phyloP scores from a whole-genome alignment of 2,888 invertebrate species.

The Incurvaria masculella region DNA sequence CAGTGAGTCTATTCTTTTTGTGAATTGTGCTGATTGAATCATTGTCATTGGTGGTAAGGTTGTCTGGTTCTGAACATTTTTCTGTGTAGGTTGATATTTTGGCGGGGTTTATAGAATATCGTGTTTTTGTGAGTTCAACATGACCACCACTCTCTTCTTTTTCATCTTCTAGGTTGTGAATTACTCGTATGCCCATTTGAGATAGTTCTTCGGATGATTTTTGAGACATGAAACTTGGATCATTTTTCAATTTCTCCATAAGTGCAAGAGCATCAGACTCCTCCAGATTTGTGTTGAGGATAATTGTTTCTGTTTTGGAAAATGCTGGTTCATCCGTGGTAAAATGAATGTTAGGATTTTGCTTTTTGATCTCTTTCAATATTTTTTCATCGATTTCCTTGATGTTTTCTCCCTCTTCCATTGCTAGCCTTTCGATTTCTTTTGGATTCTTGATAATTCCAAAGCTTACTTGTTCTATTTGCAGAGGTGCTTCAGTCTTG shows the following conservation, averaged over 20 bases:
- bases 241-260: conserved; percentile 45
- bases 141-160: conserved; percentile 30
- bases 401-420: conserved; percentile 41
- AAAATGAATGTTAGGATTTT: conserved; percentile 49
- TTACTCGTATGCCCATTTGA: conserved; percentile 38
- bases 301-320: conserved; percentile 51
- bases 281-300: conserved; percentile 48
- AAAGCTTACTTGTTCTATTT: conserved; percentile 48
- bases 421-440: conserved; percentile 33
- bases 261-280: conserved; percentile 45
- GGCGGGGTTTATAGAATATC: conserved; percentile 41
- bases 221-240: conserved; percentile 47
- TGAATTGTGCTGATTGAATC: background rate
- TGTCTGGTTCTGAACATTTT: conserved; percentile 27
- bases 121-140: conserved; percentile 41
- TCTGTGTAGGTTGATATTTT: conserved; percentile 38
- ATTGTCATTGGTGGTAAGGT: background rate
- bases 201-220: conserved; percentile 45
- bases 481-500: conserved; percentile 42
- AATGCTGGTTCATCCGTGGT: conserved; percentile 44
- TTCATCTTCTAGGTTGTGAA: conserved; percentile 42
- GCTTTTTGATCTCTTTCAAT: conserved; percentile 42
- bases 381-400: conserved; percentile 41
- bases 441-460: conserved; percentile 41
- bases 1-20: conserved; percentile 8